Evolutionary conservation across 2,888 invertebrate species (phyloP).

Genomic region (Zygaena filipendulae): DNA sequence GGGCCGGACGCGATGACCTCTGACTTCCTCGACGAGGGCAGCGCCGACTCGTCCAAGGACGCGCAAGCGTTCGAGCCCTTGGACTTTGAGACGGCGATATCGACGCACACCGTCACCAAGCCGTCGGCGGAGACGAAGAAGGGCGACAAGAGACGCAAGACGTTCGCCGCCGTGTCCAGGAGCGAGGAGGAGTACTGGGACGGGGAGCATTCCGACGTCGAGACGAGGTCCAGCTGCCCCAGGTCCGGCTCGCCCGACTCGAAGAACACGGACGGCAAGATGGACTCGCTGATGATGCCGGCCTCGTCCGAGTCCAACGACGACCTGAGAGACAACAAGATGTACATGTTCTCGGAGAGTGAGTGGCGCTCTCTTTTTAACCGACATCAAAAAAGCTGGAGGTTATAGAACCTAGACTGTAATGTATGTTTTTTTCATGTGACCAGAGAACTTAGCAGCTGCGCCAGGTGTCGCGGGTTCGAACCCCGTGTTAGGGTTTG

Average conservation of each 20-base stretch:
- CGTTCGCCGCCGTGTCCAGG: conserved; percentile 27
- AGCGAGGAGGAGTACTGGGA: conserved; percentile 45
- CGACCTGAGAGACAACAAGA: conserved; percentile 32
- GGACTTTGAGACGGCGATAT: conserved; percentile 51
- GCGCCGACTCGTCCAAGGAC: conserved; percentile 1
- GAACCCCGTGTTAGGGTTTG: no score
- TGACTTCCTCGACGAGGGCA: no score
- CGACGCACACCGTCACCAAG: conserved; percentile 49
- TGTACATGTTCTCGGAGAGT: conserved; percentile 49
- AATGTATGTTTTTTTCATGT: no score
- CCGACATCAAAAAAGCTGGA: no score
- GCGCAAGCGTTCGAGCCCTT: conserved; percentile 20
- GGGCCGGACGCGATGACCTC: conserved; percentile 14
- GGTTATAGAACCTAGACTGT: no score
- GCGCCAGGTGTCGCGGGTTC: no score
- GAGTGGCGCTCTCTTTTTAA: conserved; percentile 23
- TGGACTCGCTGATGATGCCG: conserved; percentile 14
- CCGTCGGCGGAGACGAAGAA: conserved; percentile 25
- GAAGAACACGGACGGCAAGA: conserved; percentile 30
- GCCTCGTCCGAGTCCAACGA: conserved; percentile 39
- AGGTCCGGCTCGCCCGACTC: conserved; percentile 50
- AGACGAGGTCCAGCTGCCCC: conserved; percentile 51
- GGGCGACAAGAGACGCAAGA: conserved; percentile 26
- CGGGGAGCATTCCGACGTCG: conserved; percentile 38
- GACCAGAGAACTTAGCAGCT: no score